Evolutionary conservation across 2,797 vertebrate species (phyloP).

Genomic region (Pangasius mekongensis): DNA sequence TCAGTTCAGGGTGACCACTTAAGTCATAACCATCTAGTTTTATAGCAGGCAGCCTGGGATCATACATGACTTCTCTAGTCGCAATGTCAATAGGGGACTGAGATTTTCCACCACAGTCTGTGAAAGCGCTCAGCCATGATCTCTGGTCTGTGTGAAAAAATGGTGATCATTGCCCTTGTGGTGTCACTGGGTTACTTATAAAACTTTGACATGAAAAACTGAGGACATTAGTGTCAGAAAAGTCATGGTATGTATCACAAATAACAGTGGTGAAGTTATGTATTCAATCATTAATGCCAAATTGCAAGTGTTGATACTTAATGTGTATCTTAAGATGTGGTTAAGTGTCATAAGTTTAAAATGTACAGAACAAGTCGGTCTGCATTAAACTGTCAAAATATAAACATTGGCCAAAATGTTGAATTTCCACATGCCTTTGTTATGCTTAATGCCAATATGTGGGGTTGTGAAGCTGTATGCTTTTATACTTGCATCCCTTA

Average conservation of each 20-base stretch:
- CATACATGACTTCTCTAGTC: conserved; percentile 46
- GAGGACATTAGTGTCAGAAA: neutral
- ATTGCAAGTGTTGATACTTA: neutral
- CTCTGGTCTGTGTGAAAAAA: conserved; percentile 58
- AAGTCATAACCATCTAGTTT: conserved; percentile 76
- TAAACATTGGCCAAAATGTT: neutral
- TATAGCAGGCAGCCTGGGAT: conserved; percentile 64
- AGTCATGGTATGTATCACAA: neutral
- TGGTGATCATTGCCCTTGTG: conserved; percentile 26
- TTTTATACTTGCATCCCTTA: neutral
- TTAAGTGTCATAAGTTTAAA: no score
- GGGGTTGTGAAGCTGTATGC: neutral
- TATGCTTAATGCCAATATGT: neutral
- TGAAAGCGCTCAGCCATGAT: conserved; percentile 54
- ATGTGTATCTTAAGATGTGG: neutral
- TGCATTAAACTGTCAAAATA: neutral
- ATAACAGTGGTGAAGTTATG: conserved; percentile 10
- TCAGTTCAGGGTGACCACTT: conserved; percentile 56
- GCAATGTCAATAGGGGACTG: conserved; percentile 84
- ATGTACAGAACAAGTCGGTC: neutral
- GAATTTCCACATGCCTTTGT: neutral
- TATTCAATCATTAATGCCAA: conserved; percentile 14
- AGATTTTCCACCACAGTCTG: conserved; percentile 66
- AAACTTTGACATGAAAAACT: neutral
- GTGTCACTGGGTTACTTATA: conserved; percentile 22